Evolutionary conservation across 2,113 vertebrate genomes (phyloP).

Genomic region (Zapus hudsonius): DNA sequence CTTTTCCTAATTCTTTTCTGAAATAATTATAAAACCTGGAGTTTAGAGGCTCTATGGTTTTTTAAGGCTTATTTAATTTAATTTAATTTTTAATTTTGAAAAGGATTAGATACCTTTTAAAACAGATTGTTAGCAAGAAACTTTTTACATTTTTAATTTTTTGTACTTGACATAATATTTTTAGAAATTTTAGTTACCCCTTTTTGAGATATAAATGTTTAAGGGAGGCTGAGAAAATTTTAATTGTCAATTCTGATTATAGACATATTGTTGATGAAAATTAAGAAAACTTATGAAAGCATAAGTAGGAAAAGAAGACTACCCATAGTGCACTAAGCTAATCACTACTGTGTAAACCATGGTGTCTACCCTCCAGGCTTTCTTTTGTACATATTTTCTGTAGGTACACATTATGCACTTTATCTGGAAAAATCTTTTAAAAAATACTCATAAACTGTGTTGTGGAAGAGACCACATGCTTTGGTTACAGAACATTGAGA

Average conservation of each 20-base stretch:
- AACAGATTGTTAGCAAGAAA: not conserved
- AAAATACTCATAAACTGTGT: not conserved
- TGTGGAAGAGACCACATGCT: too few relatives aligned
- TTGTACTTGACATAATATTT: slow-evolving; percentile 6
- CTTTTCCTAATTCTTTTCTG: not conserved
- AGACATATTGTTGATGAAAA: not conserved
- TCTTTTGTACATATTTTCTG: not conserved
- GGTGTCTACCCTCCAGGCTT: not conserved
- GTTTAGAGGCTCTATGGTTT: slow-evolving; percentile 3
- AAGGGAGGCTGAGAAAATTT: not conserved
- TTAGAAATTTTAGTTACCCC: not conserved
- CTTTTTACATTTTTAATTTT: not conserved
- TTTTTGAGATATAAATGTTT: not conserved
- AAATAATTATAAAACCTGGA: not conserved
- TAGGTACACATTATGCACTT: not conserved
- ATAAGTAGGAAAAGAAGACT: not conserved
- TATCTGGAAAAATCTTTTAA: not conserved
- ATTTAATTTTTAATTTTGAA: slow-evolving; percentile 37
- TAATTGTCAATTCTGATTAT: not conserved
- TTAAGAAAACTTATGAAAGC: not conserved
- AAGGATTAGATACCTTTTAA: not conserved
- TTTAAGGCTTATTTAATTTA: slow-evolving; percentile 16
- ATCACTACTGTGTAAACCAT: not conserved
- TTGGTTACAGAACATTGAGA: too few relatives aligned
- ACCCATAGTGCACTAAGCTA: not conserved